Evolutionary conservation across 2,113 vertebrate genomes (phyloP).

Genomic region (Petromus typicus): DNA sequence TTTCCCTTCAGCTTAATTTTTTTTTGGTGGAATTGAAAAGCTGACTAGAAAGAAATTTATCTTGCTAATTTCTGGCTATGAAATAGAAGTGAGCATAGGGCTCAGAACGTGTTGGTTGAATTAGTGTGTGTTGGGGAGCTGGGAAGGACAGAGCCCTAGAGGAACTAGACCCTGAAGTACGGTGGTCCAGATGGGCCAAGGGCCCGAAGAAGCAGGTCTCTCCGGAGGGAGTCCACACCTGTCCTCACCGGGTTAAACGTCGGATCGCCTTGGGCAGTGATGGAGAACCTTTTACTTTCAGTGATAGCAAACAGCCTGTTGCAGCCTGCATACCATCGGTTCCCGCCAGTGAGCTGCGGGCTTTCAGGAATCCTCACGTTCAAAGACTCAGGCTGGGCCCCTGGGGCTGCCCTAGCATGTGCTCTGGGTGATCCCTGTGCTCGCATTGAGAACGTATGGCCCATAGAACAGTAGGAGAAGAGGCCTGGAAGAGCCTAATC

Average conservation of each 20-base stretch:
- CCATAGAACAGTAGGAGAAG: not conserved
- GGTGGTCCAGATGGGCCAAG: not conserved
- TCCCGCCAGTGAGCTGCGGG: not conserved
- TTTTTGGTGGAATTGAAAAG: constrained; percentile 41
- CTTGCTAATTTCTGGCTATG: not conserved
- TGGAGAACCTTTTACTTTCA: not conserved
- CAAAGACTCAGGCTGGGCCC: not conserved
- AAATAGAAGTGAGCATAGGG: not conserved
- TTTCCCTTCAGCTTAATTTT: constrained; percentile 12
- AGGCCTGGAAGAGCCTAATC: not conserved
- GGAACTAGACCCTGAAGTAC: not conserved
- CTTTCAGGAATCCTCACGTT: not conserved
- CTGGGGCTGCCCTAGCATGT: not conserved
- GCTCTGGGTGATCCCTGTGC: not conserved
- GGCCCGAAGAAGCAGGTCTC: not conserved
- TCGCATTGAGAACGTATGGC: not conserved
- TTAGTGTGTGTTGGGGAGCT: not conserved
- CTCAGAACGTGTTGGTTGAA: not conserved
- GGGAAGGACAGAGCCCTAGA: not conserved
- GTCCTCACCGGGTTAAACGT: not conserved
- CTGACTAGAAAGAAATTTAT: not conserved
- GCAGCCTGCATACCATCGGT: not conserved
- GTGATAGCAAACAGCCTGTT: not conserved
- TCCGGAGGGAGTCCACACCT: not conserved
- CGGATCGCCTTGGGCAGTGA: not conserved